These are phyloP conservation scores for Archegozetes longisetosus DNA, from an alignment of 1,140 invertebrate genomes.

Conservation along the genomic window DNA sequence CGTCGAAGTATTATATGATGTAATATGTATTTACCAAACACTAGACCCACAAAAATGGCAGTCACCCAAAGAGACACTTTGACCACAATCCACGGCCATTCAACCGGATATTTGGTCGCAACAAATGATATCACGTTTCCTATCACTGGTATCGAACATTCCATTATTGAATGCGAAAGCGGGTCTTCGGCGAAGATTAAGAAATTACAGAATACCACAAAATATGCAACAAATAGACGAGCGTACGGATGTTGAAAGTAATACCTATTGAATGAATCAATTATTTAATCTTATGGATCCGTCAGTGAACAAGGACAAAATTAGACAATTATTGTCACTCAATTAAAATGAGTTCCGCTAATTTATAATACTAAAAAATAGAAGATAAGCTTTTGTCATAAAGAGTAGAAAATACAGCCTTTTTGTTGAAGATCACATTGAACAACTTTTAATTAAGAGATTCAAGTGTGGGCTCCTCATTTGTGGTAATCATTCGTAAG, in stretches of 20 bases:
- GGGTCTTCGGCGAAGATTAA: constrained; percentile 42
- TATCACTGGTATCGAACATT: constrained; percentile 37
- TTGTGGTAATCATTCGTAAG: no score
- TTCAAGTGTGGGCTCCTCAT: no score
- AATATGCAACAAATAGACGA: constrained; percentile 35
- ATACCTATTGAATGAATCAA: constrained; percentile 28
- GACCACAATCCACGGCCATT: constrained; percentile 34
- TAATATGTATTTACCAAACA: constrained; percentile 36
- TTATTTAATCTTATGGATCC: no score
- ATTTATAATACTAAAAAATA: no score
- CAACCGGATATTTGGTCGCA: constrained; percentile 34
- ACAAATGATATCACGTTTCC: constrained; percentile 40
- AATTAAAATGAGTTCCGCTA: no score
- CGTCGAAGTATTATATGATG: constrained; percentile 27
- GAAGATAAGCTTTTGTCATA: no score
- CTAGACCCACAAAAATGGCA: constrained; percentile 33
- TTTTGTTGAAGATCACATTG: no score
- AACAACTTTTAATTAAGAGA: no score
- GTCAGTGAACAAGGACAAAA: no score
- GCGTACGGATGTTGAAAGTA: constrained; percentile 41
- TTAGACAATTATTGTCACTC: no score
- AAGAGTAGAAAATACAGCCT: no score
- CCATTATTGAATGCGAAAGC: constrained; percentile 37
- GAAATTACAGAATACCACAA: constrained; percentile 41
- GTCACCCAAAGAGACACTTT: constrained; percentile 37